phyloP scores from a whole-genome alignment of 2,888 invertebrate genomes.

The Maniola hyperantus region DNA sequence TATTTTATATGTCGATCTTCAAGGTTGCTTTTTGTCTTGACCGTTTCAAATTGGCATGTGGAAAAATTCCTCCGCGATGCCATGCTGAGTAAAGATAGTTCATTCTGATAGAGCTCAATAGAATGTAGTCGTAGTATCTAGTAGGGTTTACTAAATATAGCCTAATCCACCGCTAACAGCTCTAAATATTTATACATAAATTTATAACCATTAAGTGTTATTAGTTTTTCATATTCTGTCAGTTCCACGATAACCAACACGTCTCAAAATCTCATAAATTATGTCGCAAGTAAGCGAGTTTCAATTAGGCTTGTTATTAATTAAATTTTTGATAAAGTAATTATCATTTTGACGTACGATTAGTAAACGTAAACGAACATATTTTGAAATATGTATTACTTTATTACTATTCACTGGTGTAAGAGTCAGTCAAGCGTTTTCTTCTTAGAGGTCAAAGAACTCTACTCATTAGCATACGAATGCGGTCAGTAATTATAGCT shows the following conservation, averaged over 20 bases:
- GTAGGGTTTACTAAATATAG: too few relatives aligned
- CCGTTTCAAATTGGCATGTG: neutral
- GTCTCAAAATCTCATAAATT: too few relatives aligned
- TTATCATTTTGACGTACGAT: neutral
- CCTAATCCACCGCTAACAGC: too few relatives aligned
- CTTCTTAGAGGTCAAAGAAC: conserved; percentile 57
- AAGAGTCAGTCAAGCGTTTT: conserved; percentile 48
- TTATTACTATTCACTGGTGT: neutral
- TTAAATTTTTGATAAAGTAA: neutral
- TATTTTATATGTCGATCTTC: neutral
- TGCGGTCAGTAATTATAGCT: conserved; percentile 44
- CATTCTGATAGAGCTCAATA: neutral
- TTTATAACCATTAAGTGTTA: too few relatives aligned
- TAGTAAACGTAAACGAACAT: too few relatives aligned
- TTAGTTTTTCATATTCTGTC: too few relatives aligned
- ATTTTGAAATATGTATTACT: too few relatives aligned
- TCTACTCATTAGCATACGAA: conserved; percentile 47
- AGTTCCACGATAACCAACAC: too few relatives aligned
- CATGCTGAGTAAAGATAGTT: neutral
- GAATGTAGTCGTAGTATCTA: neutral
- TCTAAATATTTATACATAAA: too few relatives aligned
- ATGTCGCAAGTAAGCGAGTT: too few relatives aligned
- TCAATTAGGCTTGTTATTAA: too few relatives aligned
- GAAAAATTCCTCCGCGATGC: neutral
- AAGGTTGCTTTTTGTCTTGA: neutral